Evolutionary conservation across 1,140 invertebrate genomes (phyloP).

Genomic region (Mya arenaria): DNA sequence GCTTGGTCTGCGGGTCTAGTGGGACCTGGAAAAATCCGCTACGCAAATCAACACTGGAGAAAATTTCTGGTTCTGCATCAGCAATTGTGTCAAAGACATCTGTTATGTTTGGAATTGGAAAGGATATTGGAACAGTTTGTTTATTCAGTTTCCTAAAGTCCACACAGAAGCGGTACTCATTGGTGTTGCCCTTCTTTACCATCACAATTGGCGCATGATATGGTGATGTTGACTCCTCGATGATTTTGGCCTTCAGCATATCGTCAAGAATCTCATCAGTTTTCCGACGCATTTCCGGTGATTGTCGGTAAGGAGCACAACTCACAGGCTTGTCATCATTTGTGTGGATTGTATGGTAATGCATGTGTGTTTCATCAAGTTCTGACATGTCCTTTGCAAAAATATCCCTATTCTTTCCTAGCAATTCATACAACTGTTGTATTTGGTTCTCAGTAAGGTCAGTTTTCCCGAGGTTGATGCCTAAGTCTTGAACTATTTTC

Average conservation of each 20-base stretch:
- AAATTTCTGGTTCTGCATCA: slow-evolving; percentile 42
- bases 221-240: no score
- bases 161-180: no score
- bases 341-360: slow-evolving; percentile 53
- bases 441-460: no score
- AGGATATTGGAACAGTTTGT: slow-evolving; percentile 34
- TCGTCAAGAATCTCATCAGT: slow-evolving; percentile 37
- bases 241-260: no score
- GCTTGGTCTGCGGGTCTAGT: slow-evolving; percentile 40
- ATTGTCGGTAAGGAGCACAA: slow-evolving; percentile 36
- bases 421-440: no score
- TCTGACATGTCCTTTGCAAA: slow-evolving; percentile 57
- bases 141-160: slow-evolving; percentile 61
- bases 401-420: slow-evolving; percentile 38
- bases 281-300: slow-evolving; percentile 3
- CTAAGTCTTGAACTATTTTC: no score
- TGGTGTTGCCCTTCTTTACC: no score
- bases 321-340: slow-evolving; percentile 46
- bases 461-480: no score
- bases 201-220: no score
- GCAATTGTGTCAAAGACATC: slow-evolving; percentile 60
- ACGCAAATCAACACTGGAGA: slow-evolving; percentile 50
- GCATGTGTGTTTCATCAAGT: slow-evolving; percentile 19
- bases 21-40: slow-evolving; percentile 57
- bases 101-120: slow-evolving; percentile 51